Conservation (phyloP, 2,113 vertebrate species). For the Circaetus gallicus region DNA sequence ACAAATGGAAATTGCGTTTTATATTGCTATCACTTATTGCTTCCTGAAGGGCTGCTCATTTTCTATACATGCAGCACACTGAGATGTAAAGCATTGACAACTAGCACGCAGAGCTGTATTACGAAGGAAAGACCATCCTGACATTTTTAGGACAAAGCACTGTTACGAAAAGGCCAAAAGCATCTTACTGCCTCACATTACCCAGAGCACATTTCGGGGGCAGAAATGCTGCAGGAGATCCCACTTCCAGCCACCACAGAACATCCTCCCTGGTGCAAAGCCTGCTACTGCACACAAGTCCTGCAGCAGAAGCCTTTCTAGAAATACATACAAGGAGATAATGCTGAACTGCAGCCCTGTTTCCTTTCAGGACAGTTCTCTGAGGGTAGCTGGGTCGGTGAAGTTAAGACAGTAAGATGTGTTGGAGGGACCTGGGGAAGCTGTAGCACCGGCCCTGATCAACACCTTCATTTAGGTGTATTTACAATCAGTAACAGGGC, state of each 20-base stretch:
- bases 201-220: rapidly evolving
- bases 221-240: not conserved
- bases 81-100: not conserved
- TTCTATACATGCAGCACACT: not conserved
- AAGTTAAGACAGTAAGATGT: not conserved
- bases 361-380: not conserved
- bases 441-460: not conserved
- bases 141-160: not conserved
- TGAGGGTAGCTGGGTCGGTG: rapidly evolving
- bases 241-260: not conserved
- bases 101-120: rapidly evolving
- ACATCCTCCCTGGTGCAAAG: not conserved
- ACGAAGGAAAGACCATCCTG: not conserved
- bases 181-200: not conserved
- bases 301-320: not conserved
- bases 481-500: not conserved
- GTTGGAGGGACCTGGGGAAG: not conserved
- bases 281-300: not conserved
- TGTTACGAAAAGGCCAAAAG: not conserved
- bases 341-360: not conserved
- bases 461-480: not conserved
- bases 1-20: not conserved
- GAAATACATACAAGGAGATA: not conserved
- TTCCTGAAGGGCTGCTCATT: not conserved
- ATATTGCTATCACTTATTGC: not conserved